Base-by-base conservation (phyloP, 2,797 vertebrate species). In the Ptychobarbus kaznakovi region DNA sequence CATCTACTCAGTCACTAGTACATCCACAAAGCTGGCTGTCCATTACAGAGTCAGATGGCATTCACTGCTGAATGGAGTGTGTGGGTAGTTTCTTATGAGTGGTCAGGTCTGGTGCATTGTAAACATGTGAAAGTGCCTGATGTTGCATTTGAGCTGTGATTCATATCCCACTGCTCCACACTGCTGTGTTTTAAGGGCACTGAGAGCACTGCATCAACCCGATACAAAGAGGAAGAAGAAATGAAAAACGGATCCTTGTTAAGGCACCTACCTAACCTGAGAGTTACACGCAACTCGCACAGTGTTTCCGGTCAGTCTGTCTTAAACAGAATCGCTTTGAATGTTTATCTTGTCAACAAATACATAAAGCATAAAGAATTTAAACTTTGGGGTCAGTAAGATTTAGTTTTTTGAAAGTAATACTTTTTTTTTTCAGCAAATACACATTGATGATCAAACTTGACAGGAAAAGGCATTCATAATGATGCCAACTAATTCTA, bases 191-290 rank as follows among this genome's bases (percentile, higher is more conserved):
- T 58, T 51, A 83, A 35, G 40, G 83, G 77, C 84, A 80, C 77
- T 20, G 77, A 80, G 68, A 85, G 22, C 56, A 65, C 18, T 11
- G 77, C 44, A n/a, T 51, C 56, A 80, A 80, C 77, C 84, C 65
- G 68, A 65, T n/a, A 40, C 68, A 73, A 85, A 80, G 84, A 80
- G 84, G 77, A 85, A 85, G 84, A 53, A 74, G 84, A 85, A 85
- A 80, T 65, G 84, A 85, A 85, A 85, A 73, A 40, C 13, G 77
- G 84, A 85, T 85, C 84, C 84, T 80, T 28, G 68, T 80, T 85
- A 73, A 53, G 32, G 77, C 56, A 74, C 68, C 77, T 74, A 42
- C 44, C 28, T 66, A 28, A 80, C 76, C 51, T 79, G 66, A 84
- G 51, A 79, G 51, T 38, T 44, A 61, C 12, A 25, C 20, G 2